Conservation (phyloP, 2,888 invertebrate species). For the Sphinx pinastri region DNA sequence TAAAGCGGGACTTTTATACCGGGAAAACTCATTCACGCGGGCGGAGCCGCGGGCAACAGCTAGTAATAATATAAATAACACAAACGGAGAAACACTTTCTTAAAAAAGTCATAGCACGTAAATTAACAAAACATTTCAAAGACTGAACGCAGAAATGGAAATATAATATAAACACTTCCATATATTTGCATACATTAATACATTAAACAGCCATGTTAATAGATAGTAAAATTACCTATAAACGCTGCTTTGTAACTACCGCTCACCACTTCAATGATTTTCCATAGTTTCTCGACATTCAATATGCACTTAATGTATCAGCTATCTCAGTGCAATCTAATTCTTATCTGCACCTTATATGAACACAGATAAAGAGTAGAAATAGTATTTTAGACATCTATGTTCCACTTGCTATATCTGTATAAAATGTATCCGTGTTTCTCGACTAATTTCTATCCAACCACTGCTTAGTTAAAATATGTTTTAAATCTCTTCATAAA, state of each 20-base stretch:
- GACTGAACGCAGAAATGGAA: too few relatives aligned
- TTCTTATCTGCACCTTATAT: constrained; percentile 13
- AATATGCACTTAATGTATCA: constrained; percentile 24
- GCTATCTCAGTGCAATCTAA: constrained; percentile 15
- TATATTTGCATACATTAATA: background rate
- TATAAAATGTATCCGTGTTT: background rate
- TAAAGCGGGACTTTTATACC: too few relatives aligned
- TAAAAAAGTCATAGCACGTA: too few relatives aligned
- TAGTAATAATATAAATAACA: too few relatives aligned
- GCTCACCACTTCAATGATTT: constrained; percentile 15
- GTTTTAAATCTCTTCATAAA: background rate
- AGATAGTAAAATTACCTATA: background rate
- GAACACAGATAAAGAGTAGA: constrained; percentile 12
- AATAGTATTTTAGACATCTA: background rate
- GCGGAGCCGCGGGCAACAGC: too few relatives aligned
- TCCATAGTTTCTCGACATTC: constrained; percentile 23
- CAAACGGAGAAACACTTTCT: too few relatives aligned
- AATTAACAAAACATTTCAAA: too few relatives aligned
- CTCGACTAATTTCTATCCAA: background rate
- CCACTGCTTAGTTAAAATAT: background rate
- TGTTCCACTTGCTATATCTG: background rate
- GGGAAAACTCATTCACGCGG: too few relatives aligned
- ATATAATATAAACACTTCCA: too few relatives aligned
- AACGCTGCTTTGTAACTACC: background rate
- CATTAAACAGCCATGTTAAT: background rate